Evolutionary conservation across 1,140 invertebrate genomes (phyloP), one percentile per base, ranked within the genome.

Genomic region (Saccostrea glomerata): DNA sequence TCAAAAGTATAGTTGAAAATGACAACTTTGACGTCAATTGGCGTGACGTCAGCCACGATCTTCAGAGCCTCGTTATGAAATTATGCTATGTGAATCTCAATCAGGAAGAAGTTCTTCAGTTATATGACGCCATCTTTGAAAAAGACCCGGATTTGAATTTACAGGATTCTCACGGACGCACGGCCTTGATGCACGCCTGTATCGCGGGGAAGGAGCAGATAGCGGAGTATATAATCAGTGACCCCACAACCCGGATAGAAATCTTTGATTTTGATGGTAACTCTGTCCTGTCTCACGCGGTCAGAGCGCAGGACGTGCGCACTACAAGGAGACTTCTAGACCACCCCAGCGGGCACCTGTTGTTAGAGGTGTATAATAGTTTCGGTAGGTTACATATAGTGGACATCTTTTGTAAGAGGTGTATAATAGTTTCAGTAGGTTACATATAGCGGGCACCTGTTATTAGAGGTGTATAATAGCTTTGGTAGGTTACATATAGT

Each of bases 111-210:
- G 17, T 86, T n/a, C 15, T 77, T 25, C 47, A 83, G 11, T 82
- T 90, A 11, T 55, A 89, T 30, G 86, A 90, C 70, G 55, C 63
- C 11, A 55, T 91, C 17, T 56, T 87, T 9, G 89, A 91, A 47
- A 86, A 85, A 25, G 87, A 90, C 63, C 87, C 89, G 13, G 89
- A 91, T 82, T 17, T 88, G 4, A 88, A 91, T 70, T 56, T 89
- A 30, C 90, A 91, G 84, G 91, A 92, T 82, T 90, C 89, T 0
- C 40, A 82, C 3, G 91, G 91, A 15, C 23, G 89, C 13, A 92
- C 91, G 6, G 90, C 90, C 0, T 47, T 91, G n/a, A 91, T 91
- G 90, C 91, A 92, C 30, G 90, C 90, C 0, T 92, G 90, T 77
- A 89, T 92, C 40, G 90, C 88, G 4, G 70, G 87, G 25, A 88